Conservation (phyloP, 2,888 invertebrate species). For the Aphrophora alni region DNA sequence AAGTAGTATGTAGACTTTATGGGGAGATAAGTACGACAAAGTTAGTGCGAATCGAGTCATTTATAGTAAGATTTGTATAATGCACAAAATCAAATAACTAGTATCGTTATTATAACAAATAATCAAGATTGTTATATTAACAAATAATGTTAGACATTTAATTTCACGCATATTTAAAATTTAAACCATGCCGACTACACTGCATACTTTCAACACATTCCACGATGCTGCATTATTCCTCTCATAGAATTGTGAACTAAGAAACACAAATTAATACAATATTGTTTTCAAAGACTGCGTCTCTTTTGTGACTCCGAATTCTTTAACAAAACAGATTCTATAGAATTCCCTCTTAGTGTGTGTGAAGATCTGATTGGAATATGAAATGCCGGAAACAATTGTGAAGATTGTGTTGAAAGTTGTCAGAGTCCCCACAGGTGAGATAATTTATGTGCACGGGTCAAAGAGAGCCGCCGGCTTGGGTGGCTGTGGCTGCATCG, state of each 20-base stretch:
- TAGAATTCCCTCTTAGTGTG: not conserved
- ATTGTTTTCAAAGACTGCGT: not conserved
- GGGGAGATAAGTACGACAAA: no score
- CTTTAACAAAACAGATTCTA: not conserved
- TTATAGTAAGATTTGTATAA: no score
- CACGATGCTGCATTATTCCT: no score
- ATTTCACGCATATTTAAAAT: no score
- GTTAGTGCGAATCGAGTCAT: no score
- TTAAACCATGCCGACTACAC: no score
- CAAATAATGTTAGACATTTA: no score
- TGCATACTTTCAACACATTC: no score
- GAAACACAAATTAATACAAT: not conserved
- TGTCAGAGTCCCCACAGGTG: not conserved
- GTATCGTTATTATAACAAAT: no score
- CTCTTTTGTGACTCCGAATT: not conserved
- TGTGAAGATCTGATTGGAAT: slow-evolving; percentile 3
- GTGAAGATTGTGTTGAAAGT: not conserved
- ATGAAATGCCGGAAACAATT: slow-evolving; percentile 2
- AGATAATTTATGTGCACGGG: not conserved
- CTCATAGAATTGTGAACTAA: not conserved
- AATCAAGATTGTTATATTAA: no score
- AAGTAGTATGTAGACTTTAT: no score
- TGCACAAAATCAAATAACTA: no score
- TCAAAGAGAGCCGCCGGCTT: not conserved
- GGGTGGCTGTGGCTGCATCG: not conserved